Evolutionary conservation across 2,113 vertebrate genomes (phyloP), one percentile per base, ranked within the genome.

Genomic region (Pseudorectes ferrugineus): DNA sequence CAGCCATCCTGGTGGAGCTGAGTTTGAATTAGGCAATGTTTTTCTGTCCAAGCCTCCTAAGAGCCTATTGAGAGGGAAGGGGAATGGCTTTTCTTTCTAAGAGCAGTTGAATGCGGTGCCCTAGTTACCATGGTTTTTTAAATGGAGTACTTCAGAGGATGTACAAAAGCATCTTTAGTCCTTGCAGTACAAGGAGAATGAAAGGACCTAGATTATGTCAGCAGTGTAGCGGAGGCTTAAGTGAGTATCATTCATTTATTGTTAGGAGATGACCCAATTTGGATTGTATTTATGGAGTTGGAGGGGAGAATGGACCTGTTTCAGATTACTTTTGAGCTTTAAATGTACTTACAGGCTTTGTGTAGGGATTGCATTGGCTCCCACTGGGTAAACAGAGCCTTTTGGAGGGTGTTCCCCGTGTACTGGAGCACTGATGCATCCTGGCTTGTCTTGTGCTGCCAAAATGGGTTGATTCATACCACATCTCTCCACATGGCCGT

Each of bases 131-230:
- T 73, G 80, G 10, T 54, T 82, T 92, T 92, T 92, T 61, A 63
- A 76, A 88, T 80, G 42, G 81, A 65, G 62, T 73, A 73, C 87
- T 94, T 95, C 74, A 92, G 92, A 65, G 58, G 54, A 62, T 61
- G 75, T 71, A 95, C 89, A 94, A 95, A 95, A 97, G 88, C 94
- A 93, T 97, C 82, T 94, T 88, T 80, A 92, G 75, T 87, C 51
- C 81, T 94, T 42, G 51, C 55, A 55, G 81, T 77, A 58, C 85
- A 51, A 92, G 78, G 77, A 89, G 74, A 85, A 57, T 78, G 74
- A 92, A 92, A 89, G 80, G 51, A 38, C 43, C 57, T 82, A 33
- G 74, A 91, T 96, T 85, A 58, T 79, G 93, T 85, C 74, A 76
- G 85, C 52, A 15, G 38, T 68, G 66, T 57, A 67, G 38, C 0